Evolutionary conservation across 2,888 invertebrate species (phyloP).

Genomic region (Trissolcus brochymenae): DNA sequence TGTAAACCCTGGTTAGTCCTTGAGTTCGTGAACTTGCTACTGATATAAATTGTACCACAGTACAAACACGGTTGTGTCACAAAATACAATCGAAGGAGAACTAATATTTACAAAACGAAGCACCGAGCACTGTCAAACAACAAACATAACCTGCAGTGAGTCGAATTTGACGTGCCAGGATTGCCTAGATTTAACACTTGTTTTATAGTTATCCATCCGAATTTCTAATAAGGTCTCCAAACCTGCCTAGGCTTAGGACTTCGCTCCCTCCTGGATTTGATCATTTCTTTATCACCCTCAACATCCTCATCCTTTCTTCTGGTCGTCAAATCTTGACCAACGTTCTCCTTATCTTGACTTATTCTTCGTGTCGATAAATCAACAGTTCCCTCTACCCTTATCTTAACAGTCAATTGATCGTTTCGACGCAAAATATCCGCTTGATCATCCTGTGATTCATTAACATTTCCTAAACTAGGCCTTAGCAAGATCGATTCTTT

Average conservation of each 20-base stretch:
- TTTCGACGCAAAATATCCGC: constrained; percentile 30
- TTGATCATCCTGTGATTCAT: constrained; percentile 61
- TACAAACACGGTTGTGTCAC: constrained; percentile 28
- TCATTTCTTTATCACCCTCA: constrained; percentile 65
- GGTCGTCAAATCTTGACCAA: constrained; percentile 72
- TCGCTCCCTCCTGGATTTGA: constrained; percentile 68
- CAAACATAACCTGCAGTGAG: constrained; percentile 23
- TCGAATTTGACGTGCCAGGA: constrained; percentile 8
- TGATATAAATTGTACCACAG: constrained; percentile 53
- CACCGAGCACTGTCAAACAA: constrained; percentile 37
- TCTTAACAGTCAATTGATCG: constrained; percentile 67
- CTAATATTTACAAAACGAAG: constrained; percentile 46
- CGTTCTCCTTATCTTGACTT: constrained; percentile 72
- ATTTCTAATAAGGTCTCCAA: constrained; percentile 73
- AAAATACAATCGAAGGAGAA: constrained; percentile 41
- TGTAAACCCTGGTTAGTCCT: constrained; percentile 76
- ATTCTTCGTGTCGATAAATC: constrained; percentile 71
- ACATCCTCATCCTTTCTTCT: constrained; percentile 69
- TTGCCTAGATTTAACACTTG: constrained; percentile 10
- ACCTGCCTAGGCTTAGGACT: constrained; percentile 74
- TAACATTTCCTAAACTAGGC: constrained; percentile 70
- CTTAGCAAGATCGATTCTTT: constrained; percentile 67
- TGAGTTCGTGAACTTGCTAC: constrained; percentile 64
- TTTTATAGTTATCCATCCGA: not conserved
- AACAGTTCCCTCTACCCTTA: constrained; percentile 72